Percentiles rank a stretch among this genome's conserved stretches.
Conservation (phyloP, 2,888 invertebrate species). For the Cyaniris semiargus region DNA sequence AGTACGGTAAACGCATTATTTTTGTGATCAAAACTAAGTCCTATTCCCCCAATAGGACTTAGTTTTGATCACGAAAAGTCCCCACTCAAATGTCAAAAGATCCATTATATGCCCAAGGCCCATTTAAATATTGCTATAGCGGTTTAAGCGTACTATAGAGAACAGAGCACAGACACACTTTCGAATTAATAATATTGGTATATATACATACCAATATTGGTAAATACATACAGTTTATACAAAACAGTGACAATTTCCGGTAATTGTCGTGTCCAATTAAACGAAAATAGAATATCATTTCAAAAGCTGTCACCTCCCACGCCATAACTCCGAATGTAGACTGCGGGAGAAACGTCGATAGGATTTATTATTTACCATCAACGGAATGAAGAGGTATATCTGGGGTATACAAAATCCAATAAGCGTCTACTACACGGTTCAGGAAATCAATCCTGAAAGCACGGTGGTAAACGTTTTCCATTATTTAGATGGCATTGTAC, state of each 20-base stretch:
- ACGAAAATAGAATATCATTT: conserved; percentile 6
- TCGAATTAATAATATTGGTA: not conserved
- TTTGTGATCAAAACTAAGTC: no score
- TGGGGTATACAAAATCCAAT: conserved; percentile 57
- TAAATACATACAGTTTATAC: not conserved
- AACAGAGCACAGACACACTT: not conserved
- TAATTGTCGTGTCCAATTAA: not conserved
- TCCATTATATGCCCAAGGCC: no score
- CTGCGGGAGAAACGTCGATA: conserved; percentile 36
- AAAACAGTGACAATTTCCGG: not conserved
- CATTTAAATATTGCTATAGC: no score
- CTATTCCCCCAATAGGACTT: no score
- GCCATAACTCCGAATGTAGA: conserved; percentile 4
- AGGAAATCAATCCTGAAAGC: conserved; percentile 67
- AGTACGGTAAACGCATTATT: no score
- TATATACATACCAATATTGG: not conserved
- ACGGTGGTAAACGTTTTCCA: conserved; percentile 66
- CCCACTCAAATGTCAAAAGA: no score
- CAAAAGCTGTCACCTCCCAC: conserved; percentile 28
- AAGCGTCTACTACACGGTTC: conserved; percentile 64
- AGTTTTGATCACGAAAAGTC: no score
- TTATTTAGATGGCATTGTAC: conserved; percentile 61
- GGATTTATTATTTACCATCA: conserved; percentile 38
- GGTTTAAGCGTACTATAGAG: no score
- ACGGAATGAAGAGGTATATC: conserved; percentile 44